Conservation (phyloP, 2,797 vertebrate species). For the Limnodromus scolopaceus region DNA sequence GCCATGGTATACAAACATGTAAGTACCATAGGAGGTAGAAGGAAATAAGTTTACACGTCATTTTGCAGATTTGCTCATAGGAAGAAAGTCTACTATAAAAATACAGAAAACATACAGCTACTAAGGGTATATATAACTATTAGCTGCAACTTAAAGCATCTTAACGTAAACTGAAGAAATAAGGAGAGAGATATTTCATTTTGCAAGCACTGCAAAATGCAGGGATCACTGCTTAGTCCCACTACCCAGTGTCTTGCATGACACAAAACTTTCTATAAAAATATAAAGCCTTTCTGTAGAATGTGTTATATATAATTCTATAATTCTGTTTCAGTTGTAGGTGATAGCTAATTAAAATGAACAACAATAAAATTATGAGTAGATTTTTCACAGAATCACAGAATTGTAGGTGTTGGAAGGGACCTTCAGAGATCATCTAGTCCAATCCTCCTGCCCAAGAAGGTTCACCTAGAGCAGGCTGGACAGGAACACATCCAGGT, state of each 20-base stretch:
- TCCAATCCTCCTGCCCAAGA: too few relatives aligned
- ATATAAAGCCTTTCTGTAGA: not conserved
- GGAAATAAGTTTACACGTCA: not conserved
- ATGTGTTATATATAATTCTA: not conserved
- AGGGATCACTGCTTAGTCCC: not conserved
- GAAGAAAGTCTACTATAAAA: not conserved
- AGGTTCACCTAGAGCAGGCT: too few relatives aligned
- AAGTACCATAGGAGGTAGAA: not conserved
- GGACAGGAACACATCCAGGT: too few relatives aligned
- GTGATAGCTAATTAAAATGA: not conserved
- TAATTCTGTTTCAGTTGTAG: not conserved
- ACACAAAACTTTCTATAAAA: not conserved
- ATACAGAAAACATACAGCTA: not conserved
- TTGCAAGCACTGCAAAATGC: not conserved
- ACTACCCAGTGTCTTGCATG: not conserved
- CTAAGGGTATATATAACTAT: not conserved
- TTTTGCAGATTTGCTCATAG: not conserved
- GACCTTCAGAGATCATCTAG: too few relatives aligned
- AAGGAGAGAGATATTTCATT: not conserved
- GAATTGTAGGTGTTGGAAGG: too few relatives aligned
- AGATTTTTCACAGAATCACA: not conserved
- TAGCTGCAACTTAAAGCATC: not conserved
- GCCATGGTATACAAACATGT: not conserved
- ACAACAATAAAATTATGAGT: not conserved
- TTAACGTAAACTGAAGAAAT: not conserved